A percentile compares a stretch with the other conserved stretches of the same genome.
Evolutionary conservation across 2,797 vertebrate genomes (phyloP).

Genomic region (Enteromius treurensis): DNA sequence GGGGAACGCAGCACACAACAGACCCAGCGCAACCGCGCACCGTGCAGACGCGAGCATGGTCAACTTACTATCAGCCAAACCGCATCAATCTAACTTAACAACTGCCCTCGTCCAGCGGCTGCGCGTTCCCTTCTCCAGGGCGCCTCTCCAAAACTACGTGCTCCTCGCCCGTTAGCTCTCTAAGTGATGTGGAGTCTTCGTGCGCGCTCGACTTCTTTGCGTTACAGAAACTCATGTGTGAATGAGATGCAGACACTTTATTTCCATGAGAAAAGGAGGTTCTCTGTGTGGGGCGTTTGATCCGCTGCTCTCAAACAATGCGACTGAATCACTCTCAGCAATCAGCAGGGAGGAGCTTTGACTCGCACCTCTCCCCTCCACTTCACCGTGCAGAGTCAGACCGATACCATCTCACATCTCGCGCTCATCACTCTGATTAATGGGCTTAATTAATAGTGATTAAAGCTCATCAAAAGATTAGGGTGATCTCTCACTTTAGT

Average conservation of each 20-base stretch:
- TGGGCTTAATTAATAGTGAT: constrained; percentile 17
- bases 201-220: constrained; percentile 68
- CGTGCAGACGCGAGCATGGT: constrained; percentile 30
- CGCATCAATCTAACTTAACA: constrained; percentile 1
- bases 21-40: constrained; percentile 62
- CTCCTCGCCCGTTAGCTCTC: constrained; percentile 29
- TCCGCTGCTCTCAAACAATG: constrained; percentile 75
- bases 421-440: background rate
- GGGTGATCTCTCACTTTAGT: background rate
- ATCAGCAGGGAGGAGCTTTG: constrained; percentile 72
- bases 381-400: background rate
- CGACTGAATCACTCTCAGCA: constrained; percentile 69
- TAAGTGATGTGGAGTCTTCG: constrained; percentile 49
- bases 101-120: background rate
- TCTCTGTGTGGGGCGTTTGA: constrained; percentile 65
- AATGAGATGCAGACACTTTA: constrained; percentile 63
- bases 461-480: constrained; percentile 17
- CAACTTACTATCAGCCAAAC: background rate
- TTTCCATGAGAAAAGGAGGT: constrained; percentile 72
- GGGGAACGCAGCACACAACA: constrained; percentile 43
- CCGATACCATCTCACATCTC: background rate
- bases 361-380: constrained; percentile 37
- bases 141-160: constrained; percentile 3
- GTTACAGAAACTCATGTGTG: constrained; percentile 65
- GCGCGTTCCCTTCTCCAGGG: background rate